Evolutionary conservation across 2,113 vertebrate genomes (phyloP).

Genomic region (Platysternon megacephalum): DNA sequence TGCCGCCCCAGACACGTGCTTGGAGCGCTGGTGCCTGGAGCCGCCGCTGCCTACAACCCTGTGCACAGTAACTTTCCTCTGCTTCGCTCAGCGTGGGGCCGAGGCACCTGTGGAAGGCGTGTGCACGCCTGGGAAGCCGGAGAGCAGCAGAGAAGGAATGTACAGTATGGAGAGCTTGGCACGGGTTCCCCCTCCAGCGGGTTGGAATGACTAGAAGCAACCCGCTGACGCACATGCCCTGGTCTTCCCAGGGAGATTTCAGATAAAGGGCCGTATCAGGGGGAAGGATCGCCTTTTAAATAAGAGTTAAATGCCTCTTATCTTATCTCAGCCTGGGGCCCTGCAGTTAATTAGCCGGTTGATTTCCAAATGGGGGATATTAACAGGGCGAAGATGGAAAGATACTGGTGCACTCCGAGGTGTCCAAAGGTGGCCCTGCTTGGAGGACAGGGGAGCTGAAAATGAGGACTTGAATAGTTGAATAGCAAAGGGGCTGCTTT

Average conservation of each 20-base stretch:
- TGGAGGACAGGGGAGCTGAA: not conserved
- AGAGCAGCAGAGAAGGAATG: slow-evolving; percentile 18
- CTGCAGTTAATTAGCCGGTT: slow-evolving; percentile 20
- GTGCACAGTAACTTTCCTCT: not conserved
- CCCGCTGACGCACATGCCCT: slow-evolving; percentile 46
- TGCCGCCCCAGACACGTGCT: too few species aligned
- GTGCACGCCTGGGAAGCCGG: not conserved
- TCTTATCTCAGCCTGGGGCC: slow-evolving; percentile 62
- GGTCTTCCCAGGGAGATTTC: slow-evolving; percentile 63
- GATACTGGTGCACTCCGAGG: slow-evolving; percentile 24
- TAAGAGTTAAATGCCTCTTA: slow-evolving; percentile 56
- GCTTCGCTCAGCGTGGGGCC: not conserved
- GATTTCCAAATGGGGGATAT: slow-evolving; percentile 41
- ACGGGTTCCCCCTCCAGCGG: not conserved
- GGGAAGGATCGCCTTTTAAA: slow-evolving; percentile 49
- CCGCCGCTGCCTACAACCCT: not conserved
- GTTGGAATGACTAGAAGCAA: slow-evolving; percentile 36
- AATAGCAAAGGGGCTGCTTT: not conserved
- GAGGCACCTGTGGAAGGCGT: not conserved
- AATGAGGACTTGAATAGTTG: fast-evolving
- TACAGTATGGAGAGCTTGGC: not conserved
- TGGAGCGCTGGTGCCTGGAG: too few species aligned
- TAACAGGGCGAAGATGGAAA: slow-evolving; percentile 58
- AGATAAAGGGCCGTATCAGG: slow-evolving; percentile 64
- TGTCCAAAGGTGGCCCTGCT: not conserved